Base-by-base conservation (phyloP, 2,888 invertebrate genomes). In the Dryobotodes eremita region DNA sequence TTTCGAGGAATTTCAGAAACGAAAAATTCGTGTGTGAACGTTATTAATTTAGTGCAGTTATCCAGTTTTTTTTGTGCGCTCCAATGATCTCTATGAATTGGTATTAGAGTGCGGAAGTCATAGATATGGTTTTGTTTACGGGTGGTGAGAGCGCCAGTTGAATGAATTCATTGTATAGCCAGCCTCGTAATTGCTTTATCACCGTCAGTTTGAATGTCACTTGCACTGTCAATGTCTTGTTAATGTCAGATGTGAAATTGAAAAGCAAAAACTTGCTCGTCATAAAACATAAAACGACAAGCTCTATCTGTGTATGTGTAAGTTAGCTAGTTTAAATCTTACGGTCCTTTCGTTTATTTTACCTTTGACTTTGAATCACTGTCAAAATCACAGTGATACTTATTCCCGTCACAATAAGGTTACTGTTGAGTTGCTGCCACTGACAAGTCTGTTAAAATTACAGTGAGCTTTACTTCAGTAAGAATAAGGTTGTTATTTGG, bases 21-120 rank as follows among this genome's bases (percentile, higher is more conserved):
- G 79, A 76, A 84, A 84, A 75, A 84, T 71, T 87, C 65, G 69
- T 77, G 72, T 82, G 79, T 78, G 76, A 71, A 77, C 36, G 76
- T 80, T 85, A 86, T 86, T 86, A 84, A 87, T 87, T 86, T 78
- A 82, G 85, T 80, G 72, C 73, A 42, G 62, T 68, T 73, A 23
- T 48, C n/a, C 62, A 59, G 75, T 79, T 42, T 57, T 85, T 62
- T 83, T 84, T 71, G 48, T 78, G 62, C 80, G 85, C 71, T 85
- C 42, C 84, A 80, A 57, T 86, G 77, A 80, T 71, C 75, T 71
- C 11, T 59, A 62, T 71, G 75, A 80, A 82, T 77, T 61, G 71
- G 64, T 70, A 72, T 79, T 86, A 75, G 79, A 74, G 57, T 74
- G 64, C 53, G 65, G 66, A 78, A 75, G 74, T 76, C 71, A 71